phyloP scores from a whole-genome alignment of 1,140 invertebrate species.

The Penaeus vannamei region DNA sequence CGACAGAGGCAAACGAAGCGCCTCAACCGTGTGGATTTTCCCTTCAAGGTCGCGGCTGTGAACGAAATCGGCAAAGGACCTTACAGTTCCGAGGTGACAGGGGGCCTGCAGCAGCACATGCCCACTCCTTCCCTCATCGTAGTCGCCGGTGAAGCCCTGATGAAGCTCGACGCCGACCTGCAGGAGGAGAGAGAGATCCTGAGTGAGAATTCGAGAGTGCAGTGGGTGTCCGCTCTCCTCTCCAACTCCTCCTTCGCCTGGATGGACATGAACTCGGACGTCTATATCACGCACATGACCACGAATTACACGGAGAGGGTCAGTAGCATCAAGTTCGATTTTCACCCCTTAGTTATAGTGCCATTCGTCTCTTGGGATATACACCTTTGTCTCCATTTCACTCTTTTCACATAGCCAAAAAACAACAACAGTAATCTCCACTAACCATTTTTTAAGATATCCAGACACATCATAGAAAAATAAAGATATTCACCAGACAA shows the following conservation, averaged over 20 bases:
- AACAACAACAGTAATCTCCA: no score
- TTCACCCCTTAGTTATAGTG: neutral
- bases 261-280: conserved; percentile 62
- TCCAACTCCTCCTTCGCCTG: conserved; percentile 36
- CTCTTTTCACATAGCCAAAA: no score
- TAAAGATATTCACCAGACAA: no score
- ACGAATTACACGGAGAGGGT: conserved; percentile 52
- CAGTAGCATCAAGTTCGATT: neutral
- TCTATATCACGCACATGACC: conserved; percentile 33
- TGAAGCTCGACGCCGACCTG: conserved; percentile 48
- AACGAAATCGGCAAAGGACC: conserved; percentile 47
- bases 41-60: conserved; percentile 41
- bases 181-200: conserved; percentile 13
- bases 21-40: neutral
- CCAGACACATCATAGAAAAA: no score
- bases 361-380: no score
- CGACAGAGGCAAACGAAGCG: neutral
- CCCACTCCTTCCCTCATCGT: conserved; percentile 47
- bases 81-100: conserved; percentile 26
- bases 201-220: conserved; percentile 37
- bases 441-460: no score
- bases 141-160: conserved; percentile 9
- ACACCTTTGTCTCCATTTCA: no score
- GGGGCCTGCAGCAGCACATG: conserved; percentile 11
- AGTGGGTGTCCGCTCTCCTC: conserved; percentile 42